Evolutionary conservation across 2,888 invertebrate genomes (phyloP).

Genomic region (Dynastes tityus): DNA sequence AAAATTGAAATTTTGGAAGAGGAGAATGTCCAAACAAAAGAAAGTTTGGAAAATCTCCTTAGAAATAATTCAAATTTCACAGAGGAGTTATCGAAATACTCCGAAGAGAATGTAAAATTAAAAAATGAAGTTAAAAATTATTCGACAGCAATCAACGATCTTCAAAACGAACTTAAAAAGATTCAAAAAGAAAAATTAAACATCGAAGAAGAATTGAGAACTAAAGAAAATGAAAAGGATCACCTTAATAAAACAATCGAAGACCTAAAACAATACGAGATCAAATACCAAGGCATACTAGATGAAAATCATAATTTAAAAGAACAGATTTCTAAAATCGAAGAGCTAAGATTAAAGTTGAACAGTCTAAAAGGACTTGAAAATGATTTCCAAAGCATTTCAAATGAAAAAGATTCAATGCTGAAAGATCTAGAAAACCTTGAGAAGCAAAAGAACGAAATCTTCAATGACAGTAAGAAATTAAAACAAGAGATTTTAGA

Average conservation of each 20-base stretch:
- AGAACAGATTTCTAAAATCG: constrained; percentile 55
- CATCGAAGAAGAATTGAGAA: neutral
- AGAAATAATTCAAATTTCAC: neutral
- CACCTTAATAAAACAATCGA: constrained; percentile 11
- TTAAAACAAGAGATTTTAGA: constrained; percentile 46
- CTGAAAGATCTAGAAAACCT: constrained; percentile 20
- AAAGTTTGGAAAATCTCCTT: neutral
- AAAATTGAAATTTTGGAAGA: neutral
- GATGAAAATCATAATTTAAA: constrained; percentile 57
- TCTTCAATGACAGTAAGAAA: constrained; percentile 43
- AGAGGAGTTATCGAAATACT: too few species aligned
- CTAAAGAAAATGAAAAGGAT: neutral
- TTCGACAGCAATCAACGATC: neutral
- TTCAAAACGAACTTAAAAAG: neutral
- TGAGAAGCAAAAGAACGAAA: constrained; percentile 36
- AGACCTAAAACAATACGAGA: constrained; percentile 40
- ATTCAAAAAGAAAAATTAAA: constrained; percentile 5
- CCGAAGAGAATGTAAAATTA: constrained; percentile 24
- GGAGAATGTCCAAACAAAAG: neutral
- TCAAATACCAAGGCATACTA: constrained; percentile 37
- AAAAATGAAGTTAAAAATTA: neutral
- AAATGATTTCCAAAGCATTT: constrained; percentile 24
- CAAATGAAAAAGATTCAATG: constrained; percentile 35
- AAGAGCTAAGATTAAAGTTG: constrained; percentile 45
- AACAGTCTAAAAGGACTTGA: constrained; percentile 13